Evolutionary conservation across 2,797 vertebrate genomes (phyloP), one percentile per base, ranked within the genome.

Genomic region (Falco naumanni): DNA sequence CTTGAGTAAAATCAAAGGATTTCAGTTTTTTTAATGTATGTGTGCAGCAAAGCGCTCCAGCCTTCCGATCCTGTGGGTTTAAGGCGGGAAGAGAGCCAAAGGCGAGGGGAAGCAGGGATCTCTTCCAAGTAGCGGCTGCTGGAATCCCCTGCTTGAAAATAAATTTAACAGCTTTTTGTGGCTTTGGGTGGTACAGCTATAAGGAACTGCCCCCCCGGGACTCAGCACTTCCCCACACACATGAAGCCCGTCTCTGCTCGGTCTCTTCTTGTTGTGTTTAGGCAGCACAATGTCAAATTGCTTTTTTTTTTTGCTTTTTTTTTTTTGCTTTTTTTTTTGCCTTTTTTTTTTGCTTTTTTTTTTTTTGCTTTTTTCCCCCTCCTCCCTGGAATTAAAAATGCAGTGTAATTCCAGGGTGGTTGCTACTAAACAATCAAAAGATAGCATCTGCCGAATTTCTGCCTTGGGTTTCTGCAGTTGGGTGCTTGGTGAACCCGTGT

Each of bases 41-140:
- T 8, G 22, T 2, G 0, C 14, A 17, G 39, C 33, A 22, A 54
- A 47, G 22, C 2, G 5, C n/a, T 54, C n/a, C n/a, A 26, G 39
- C n/a, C 69, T 63, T 33, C 50, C 12, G 4, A 12, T n/a, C 19
- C 61, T 11, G 16, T 17, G 39, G 18, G 39, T 43, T 43, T 45
- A 5, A 28, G 41, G 15, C 1, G 4, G 59, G 85, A 56, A 50
- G 13, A 25, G 50, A 71, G 59, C 48, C 84, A 56, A 34, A 16
- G 7, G 33, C 6, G 21, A 17, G 47, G 72, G 43, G 39, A 45
- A 45, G 50, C 7, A 1, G 21, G 43, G 59, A 56, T 34, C 59
- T 26, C 34, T 64, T 63, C 84, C 84, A 34, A 78, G 50, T 19
- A 31, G 15, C 16, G 37, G 26, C 47, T 1, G 14, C 66, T 71